Percentiles rank a stretch among this genome's conserved stretches.
These are phyloP conservation scores for Callocephalon fimbriatum DNA, from an alignment of 2,113 vertebrate species.

Conservation along the genomic window DNA sequence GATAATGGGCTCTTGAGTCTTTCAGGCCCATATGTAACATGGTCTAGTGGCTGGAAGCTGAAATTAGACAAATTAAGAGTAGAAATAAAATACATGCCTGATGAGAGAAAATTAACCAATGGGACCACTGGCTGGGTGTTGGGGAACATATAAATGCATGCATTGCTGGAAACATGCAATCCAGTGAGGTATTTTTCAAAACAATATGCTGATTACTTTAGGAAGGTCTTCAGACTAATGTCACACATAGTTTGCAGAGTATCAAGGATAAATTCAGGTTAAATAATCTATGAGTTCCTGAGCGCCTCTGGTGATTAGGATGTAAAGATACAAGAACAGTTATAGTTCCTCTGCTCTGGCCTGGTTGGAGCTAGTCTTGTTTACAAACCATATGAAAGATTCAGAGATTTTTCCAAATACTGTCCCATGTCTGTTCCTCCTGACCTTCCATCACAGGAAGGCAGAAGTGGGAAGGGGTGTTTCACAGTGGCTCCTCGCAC, in stretches of 20 bases:
- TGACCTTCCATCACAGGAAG: rapidly evolving
- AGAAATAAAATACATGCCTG: neutral
- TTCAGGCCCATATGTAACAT: neutral
- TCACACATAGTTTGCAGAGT: neutral
- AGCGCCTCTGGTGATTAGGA: neutral
- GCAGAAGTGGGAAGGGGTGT: neutral
- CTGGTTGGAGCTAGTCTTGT: rapidly evolving
- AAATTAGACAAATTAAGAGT: neutral
- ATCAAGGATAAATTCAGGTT: neutral
- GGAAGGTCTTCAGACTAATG: neutral
- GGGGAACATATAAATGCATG: neutral
- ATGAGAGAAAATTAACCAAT: neutral
- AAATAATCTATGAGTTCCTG: neutral
- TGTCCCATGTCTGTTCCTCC: rapidly evolving
- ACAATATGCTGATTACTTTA: neutral
- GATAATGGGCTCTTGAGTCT: neutral
- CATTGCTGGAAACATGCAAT: neutral
- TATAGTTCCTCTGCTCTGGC: neutral
- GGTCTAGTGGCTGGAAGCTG: neutral
- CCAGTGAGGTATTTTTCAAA: neutral
- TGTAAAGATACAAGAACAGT: rapidly evolving
- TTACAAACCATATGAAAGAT: rapidly evolving
- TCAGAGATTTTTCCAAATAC: neutral
- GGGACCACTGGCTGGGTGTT: neutral
- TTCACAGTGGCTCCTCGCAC: rapidly evolving